Evolutionary conservation across 2,113 vertebrate genomes (phyloP).

Genomic region (Uropsilus gracilis): DNA sequence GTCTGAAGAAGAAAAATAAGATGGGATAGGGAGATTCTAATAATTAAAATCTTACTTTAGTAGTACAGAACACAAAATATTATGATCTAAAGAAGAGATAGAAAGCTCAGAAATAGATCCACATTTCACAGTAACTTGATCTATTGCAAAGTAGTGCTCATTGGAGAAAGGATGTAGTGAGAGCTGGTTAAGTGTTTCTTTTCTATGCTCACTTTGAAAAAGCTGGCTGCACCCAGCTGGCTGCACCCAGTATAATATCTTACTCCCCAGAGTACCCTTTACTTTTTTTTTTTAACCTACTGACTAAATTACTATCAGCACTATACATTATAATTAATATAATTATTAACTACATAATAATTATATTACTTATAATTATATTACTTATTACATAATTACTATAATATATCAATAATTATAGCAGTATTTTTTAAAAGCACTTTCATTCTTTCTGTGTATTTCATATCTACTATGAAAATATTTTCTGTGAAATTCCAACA

Average conservation of each 20-base stretch:
- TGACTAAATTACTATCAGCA: background rate
- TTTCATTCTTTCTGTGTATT: background rate
- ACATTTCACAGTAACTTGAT: background rate
- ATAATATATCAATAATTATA: too few species aligned
- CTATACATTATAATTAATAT: background rate
- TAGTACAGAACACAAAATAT: background rate
- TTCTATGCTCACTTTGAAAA: background rate
- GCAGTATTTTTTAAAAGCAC: background rate
- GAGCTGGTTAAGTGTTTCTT: background rate
- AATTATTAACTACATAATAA: background rate
- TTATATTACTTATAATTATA: background rate
- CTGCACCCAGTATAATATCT: background rate
- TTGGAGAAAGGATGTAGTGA: background rate
- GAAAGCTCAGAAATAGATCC: background rate
- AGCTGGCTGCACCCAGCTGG: background rate
- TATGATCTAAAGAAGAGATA: background rate
- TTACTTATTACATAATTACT: background rate
- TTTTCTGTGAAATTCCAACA: slow-evolving; percentile 51
- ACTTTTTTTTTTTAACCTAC: background rate
- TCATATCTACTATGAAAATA: background rate
- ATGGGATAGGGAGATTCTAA: background rate
- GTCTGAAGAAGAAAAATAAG: background rate
- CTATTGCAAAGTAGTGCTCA: too few species aligned
- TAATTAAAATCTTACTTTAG: background rate
- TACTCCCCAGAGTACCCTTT: background rate